Conservation (phyloP, 2,113 vertebrate species). For the Bathybates hornii region DNA sequence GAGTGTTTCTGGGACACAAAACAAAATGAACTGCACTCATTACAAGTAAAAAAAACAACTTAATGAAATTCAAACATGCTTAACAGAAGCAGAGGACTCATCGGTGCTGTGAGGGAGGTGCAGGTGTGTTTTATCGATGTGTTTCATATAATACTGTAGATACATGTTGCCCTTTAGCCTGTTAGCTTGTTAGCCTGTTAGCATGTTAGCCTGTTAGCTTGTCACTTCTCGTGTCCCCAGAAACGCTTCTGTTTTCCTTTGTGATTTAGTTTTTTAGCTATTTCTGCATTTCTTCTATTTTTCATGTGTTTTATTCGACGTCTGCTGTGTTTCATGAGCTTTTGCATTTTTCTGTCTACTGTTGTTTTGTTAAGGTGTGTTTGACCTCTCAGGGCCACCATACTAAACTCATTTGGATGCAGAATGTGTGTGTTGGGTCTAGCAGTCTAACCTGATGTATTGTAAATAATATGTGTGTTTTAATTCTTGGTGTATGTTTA, state of each 20-base stretch:
- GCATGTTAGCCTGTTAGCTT: background rate
- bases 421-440: background rate
- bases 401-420: background rate
- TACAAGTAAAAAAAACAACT: background rate
- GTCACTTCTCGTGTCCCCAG: background rate
- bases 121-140: rapidly evolving
- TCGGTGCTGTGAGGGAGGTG: background rate
- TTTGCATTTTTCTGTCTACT: background rate
- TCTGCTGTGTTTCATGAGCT: background rate
- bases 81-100: background rate
- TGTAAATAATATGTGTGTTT: background rate
- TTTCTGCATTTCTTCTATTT: background rate
- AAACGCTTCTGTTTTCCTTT: background rate
- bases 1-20: background rate
- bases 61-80: background rate
- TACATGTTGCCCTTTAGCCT: background rate
- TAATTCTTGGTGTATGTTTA: background rate
- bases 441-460: background rate
- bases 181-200: background rate
- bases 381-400: background rate
- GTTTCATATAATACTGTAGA: background rate
- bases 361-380: background rate
- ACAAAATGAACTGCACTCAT: background rate
- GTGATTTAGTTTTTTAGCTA: background rate
- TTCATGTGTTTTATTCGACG: background rate